Conservation (phyloP, 2,888 invertebrate species). For the Rapana venosa region DNA sequence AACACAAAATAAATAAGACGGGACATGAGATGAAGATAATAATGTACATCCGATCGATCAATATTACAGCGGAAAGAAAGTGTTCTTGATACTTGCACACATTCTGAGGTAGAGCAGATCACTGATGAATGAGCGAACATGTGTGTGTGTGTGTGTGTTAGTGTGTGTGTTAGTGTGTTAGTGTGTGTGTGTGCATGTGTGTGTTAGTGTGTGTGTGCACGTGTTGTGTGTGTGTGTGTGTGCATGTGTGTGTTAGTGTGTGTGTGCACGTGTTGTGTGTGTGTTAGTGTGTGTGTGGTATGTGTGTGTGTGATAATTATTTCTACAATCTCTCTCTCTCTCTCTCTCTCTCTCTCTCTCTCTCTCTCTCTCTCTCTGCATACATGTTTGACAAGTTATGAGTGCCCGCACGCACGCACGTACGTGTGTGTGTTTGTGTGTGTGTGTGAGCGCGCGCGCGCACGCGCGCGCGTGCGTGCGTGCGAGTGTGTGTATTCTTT, state of each 20-base stretch:
- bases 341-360: too few species aligned
- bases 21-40: too few species aligned
- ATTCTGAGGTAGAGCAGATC: constrained; percentile 8
- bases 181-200: constrained; percentile 15
- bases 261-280: not conserved
- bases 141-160: not conserved
- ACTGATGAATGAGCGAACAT: not conserved
- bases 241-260: not conserved
- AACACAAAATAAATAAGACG: too few species aligned
- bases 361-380: too few species aligned
- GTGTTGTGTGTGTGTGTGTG: not conserved
- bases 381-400: not conserved
- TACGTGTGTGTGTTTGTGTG: too few species aligned
- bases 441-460: too few species aligned
- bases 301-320: not conserved
- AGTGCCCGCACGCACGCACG: not conserved
- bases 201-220: too few species aligned
- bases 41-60: too few species aligned
- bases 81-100: not conserved
- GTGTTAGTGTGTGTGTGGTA: not conserved
- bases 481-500: not conserved
- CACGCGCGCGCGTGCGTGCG: not conserved
- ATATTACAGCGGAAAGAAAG: too few species aligned
- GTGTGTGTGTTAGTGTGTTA: constrained; percentile 13
- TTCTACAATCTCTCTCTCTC: not conserved